Evolutionary conservation across 2,888 invertebrate species (phyloP).

Genomic region (Notodonta dromedarius): DNA sequence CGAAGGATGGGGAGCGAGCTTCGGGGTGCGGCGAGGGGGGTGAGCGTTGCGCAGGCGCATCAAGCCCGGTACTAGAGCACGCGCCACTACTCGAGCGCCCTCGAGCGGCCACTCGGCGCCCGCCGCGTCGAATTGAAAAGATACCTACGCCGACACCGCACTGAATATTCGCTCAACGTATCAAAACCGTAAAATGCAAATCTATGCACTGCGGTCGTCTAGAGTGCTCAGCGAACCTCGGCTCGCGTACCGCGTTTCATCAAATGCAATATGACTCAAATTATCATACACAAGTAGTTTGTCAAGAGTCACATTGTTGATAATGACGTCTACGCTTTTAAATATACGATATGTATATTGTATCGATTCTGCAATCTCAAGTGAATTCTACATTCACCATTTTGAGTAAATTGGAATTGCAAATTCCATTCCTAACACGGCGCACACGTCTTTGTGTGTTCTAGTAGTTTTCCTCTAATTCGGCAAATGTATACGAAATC

Average conservation of each 20-base stretch:
- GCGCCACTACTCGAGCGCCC: constrained; percentile 76
- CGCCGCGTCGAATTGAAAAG: constrained; percentile 81
- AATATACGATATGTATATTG: constrained; percentile 11
- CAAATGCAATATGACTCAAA: constrained; percentile 77
- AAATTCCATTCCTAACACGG: constrained; percentile 34
- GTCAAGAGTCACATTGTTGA: constrained; percentile 58
- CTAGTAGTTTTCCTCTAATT: constrained; percentile 56
- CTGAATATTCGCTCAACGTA: constrained; percentile 82
- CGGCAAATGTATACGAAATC: constrained; percentile 63
- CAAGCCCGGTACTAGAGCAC: constrained; percentile 74
- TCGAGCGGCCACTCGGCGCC: constrained; percentile 73
- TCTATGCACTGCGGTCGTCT: constrained; percentile 81
- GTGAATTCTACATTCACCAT: constrained; percentile 24
- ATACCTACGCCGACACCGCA: constrained; percentile 79
- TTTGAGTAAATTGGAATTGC: constrained; percentile 31
- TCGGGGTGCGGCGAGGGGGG: constrained; percentile 31
- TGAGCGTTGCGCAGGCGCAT: constrained; percentile 72
- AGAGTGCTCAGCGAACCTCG: constrained; percentile 67
- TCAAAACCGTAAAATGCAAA: constrained; percentile 84
- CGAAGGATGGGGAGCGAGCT: constrained; percentile 41
- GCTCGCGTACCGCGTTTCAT: constrained; percentile 66
- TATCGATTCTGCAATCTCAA: constrained; percentile 19
- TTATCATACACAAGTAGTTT: constrained; percentile 73
- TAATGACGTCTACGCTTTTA: constrained; percentile 40
- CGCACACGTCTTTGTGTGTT: constrained; percentile 27